Percentiles rank a stretch among this genome's conserved stretches.
Evolutionary conservation across 1,140 invertebrate species (phyloP).

Genomic region (Musca domestica): DNA sequence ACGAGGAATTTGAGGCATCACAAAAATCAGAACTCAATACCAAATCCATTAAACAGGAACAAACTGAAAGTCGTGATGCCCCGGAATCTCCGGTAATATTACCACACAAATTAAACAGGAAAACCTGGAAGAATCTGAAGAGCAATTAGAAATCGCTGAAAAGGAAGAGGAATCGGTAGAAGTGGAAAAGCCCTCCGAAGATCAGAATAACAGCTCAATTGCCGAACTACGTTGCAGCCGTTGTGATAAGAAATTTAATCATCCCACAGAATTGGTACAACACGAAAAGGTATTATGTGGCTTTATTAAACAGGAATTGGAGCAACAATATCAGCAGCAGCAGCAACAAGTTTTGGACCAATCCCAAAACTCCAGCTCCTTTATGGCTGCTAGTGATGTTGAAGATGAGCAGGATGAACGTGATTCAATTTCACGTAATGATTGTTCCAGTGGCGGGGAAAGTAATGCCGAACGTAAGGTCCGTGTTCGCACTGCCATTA

Average conservation of each 20-base stretch:
- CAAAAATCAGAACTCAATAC: neutral
- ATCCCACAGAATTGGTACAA: conserved; percentile 68
- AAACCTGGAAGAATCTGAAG: conserved; percentile 15
- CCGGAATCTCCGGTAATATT: neutral
- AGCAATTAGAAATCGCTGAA: neutral
- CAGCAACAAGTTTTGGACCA: conserved; percentile 31
- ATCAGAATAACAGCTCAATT: neutral
- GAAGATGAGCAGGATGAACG: conserved; percentile 62
- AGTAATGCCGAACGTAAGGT: conserved; percentile 70
- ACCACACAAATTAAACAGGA: neutral
- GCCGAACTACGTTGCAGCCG: conserved; percentile 57
- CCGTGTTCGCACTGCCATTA: conserved; percentile 87
- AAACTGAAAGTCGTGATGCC: neutral
- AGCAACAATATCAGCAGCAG: conserved; percentile 36
- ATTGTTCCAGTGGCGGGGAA: conserved; percentile 43
- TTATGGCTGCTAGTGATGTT: conserved; percentile 58
- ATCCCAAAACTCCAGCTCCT: conserved; percentile 45
- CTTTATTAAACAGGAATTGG: conserved; percentile 47
- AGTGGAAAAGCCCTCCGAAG: neutral
- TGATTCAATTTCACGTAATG: conserved; percentile 55
- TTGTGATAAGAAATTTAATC: conserved; percentile 61
- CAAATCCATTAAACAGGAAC: neutral
- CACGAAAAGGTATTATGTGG: conserved; percentile 67
- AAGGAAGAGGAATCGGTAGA: neutral
- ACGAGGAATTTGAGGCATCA: neutral